phyloP scores from a whole-genome alignment of 2,888 invertebrate species.

The Euphydryas editha region DNA sequence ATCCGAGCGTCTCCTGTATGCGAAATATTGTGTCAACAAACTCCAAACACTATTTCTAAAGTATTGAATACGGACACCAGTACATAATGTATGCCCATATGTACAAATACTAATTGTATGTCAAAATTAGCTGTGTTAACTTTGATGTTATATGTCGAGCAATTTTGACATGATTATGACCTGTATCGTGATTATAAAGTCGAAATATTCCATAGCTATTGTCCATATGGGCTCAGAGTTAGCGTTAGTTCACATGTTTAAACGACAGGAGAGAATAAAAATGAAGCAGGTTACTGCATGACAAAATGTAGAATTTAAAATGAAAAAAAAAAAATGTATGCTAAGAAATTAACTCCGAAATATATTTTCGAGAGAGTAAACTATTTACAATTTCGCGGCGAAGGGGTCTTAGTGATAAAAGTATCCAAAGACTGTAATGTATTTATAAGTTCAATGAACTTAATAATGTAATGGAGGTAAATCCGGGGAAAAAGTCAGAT shows the following conservation, averaged over 20 bases:
- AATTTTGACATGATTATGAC: background rate
- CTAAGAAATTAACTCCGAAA: slow-evolving; percentile 71
- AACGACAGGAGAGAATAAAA: slow-evolving; percentile 34
- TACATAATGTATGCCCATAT: slow-evolving; percentile 37
- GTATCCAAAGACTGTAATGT: slow-evolving; percentile 83
- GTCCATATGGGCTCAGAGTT: slow-evolving; percentile 36
- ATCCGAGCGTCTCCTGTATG: background rate
- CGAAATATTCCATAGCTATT: background rate
- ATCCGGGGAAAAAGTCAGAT: slow-evolving; percentile 73
- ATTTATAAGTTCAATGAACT: slow-evolving; percentile 79
- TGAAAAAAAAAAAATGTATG: slow-evolving; percentile 60
- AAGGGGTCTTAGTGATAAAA: slow-evolving; percentile 81
- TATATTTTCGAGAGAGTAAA: slow-evolving; percentile 80
- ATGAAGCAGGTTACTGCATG: slow-evolving; percentile 31
- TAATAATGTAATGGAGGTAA: slow-evolving; percentile 68
- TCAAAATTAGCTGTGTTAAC: background rate
- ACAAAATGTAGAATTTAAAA: slow-evolving; percentile 43
- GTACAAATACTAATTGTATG: slow-evolving; percentile 22
- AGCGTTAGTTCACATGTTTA: slow-evolving; percentile 28
- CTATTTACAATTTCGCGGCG: slow-evolving; percentile 77
- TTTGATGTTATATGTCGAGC: background rate
- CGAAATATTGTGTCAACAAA: background rate
- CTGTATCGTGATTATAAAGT: background rate
- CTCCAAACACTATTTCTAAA: background rate
- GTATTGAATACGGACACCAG: slow-evolving; percentile 26